A percentile compares a stretch with the other conserved stretches of the same genome.
Evolutionary conservation across 2,888 invertebrate genomes (phyloP).

Genomic region (Caenorhabditis imperialis): DNA sequence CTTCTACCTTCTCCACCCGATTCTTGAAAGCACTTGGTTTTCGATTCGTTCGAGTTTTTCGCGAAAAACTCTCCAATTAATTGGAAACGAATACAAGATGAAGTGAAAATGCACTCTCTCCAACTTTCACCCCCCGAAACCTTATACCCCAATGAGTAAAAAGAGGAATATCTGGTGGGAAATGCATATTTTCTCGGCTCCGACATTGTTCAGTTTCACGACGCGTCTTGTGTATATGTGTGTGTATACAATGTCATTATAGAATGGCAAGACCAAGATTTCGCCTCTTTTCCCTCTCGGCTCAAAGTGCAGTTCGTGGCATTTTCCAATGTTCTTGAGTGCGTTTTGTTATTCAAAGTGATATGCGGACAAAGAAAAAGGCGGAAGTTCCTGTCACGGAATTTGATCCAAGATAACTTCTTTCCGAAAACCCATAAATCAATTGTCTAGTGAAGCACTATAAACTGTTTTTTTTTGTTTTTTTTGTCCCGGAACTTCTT

Average conservation of each 20-base stretch:
- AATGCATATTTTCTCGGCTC: slow-evolving; percentile 18
- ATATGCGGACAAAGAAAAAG: slow-evolving; percentile 16
- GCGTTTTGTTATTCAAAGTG: slow-evolving; percentile 14
- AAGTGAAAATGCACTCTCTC: slow-evolving; percentile 20
- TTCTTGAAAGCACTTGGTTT: slow-evolving; percentile 26
- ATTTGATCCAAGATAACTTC: slow-evolving; percentile 10
- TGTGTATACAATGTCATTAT: slow-evolving; percentile 47
- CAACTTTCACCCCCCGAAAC: slow-evolving; percentile 42
- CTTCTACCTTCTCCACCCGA: slow-evolving; percentile 25
- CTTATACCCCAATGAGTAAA: slow-evolving; percentile 25
- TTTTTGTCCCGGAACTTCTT: slow-evolving; percentile 31
- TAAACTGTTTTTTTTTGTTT: slow-evolving; percentile 12
- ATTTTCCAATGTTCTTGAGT: slow-evolving; percentile 21
- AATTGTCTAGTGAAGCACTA: too few species aligned
- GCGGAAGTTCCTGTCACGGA: slow-evolving; percentile 19
- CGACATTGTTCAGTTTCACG: slow-evolving; percentile 24
- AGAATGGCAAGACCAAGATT: slow-evolving; percentile 14
- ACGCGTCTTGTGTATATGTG: slow-evolving; percentile 21
- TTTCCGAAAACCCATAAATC: slow-evolving; percentile 35
- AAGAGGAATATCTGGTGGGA: slow-evolving; percentile 23
- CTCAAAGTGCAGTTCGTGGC: neutral
- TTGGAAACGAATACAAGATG: slow-evolving; percentile 44
- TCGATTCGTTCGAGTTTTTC: slow-evolving; percentile 21
- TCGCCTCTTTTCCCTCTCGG: slow-evolving; percentile 15
- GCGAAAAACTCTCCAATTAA: slow-evolving; percentile 29